phyloP scores from a whole-genome alignment of 2,888 invertebrate species.

The Trypoxylon attenuatum region DNA sequence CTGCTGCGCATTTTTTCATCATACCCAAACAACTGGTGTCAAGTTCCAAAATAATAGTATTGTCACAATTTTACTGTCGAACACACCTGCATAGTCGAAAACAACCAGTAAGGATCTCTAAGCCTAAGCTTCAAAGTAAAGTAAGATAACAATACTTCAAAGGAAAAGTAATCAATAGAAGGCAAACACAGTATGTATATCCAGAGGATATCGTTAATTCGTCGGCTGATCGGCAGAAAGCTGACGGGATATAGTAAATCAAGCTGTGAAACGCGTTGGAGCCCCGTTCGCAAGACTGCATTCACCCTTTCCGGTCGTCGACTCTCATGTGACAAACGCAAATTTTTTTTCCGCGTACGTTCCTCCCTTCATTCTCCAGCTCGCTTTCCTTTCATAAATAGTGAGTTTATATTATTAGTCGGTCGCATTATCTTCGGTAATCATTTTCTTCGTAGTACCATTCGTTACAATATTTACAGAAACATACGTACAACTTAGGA shows the following conservation, averaged over 20 bases:
- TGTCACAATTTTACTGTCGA: conserved; percentile 61
- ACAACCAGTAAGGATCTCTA: conserved; percentile 42
- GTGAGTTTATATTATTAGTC: conserved; percentile 63
- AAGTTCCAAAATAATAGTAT: conserved; percentile 60
- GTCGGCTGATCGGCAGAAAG: conserved; percentile 16
- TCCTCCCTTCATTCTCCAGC: conserved; percentile 9
- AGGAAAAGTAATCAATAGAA: conserved; percentile 40
- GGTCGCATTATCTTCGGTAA: conserved; percentile 59
- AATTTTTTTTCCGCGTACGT: not conserved
- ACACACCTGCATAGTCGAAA: conserved; percentile 48
- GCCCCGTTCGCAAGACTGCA: conserved; percentile 29
- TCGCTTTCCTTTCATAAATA: conserved; percentile 61
- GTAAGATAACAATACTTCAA: conserved; percentile 22
- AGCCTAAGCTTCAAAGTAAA: conserved; percentile 35
- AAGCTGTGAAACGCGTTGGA: conserved; percentile 35
- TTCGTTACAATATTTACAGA: conserved; percentile 73
- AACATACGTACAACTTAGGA: conserved; percentile 69
- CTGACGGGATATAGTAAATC: conserved; percentile 19
- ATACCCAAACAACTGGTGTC: conserved; percentile 55
- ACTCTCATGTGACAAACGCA: conserved; percentile 19
- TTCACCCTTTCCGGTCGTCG: conserved; percentile 1
- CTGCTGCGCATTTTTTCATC: conserved; percentile 62
- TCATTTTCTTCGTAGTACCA: conserved; percentile 61
- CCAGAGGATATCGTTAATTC: conserved; percentile 23
- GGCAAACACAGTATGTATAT: conserved; percentile 39